Evolutionary conservation across 92 coral and sea anemone species (phyloP).

Genomic region (Porites lobata): DNA sequence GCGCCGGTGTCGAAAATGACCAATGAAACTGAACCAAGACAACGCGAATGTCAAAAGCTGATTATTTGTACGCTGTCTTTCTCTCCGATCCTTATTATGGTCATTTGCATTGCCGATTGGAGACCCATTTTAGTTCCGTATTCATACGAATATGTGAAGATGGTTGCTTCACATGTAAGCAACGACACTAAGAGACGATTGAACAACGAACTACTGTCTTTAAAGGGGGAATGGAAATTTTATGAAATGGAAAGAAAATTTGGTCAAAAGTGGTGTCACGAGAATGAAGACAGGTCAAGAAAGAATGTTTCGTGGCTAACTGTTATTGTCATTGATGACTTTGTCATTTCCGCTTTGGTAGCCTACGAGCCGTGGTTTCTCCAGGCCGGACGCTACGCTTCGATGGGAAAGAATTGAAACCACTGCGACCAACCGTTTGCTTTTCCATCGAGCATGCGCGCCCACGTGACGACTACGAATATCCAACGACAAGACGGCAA

Average conservation of each 20-base stretch:
- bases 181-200: constrained; percentile 24
- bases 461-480: too few relatives aligned
- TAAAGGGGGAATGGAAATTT: constrained; percentile 36
- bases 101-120: neutral
- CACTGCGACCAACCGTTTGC: too few relatives aligned
- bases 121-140: constrained; percentile 4
- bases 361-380: too few relatives aligned
- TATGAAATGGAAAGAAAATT: constrained; percentile 35
- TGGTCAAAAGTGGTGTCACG: constrained; percentile 46
- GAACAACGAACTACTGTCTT: neutral
- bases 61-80: neutral
- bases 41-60: neutral
- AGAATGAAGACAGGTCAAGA: constrained; percentile 1
- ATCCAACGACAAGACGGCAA: too few relatives aligned
- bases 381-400: too few relatives aligned
- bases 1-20: neutral
- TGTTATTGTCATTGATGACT: too few relatives aligned
- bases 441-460: too few relatives aligned
- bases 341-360: too few relatives aligned
- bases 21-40: neutral
- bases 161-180: neutral
- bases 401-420: too few relatives aligned
- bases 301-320: too few relatives aligned
- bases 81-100: neutral
- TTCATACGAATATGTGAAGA: neutral